phyloP scores from a whole-genome alignment of 2,888 invertebrate genomes.

The Pachycephus smyrnensis region DNA sequence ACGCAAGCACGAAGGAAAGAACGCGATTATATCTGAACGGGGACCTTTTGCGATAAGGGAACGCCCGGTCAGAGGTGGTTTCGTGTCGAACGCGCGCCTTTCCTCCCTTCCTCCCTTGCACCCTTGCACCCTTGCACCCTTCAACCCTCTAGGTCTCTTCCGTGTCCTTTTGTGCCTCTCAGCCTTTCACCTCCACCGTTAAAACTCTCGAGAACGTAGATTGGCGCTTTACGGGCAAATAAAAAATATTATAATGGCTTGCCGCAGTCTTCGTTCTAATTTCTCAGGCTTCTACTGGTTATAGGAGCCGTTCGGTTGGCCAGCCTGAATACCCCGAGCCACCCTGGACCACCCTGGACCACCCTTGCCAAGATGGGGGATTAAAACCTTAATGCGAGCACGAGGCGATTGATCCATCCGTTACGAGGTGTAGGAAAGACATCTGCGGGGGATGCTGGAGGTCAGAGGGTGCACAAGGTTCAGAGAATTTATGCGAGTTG shows the following conservation, averaged over 20 bases:
- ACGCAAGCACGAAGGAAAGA: conserved; percentile 31
- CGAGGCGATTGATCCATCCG: too few relatives aligned
- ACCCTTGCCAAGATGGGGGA: too few relatives aligned
- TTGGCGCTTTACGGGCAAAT: conserved; percentile 2
- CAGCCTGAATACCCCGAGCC: too few relatives aligned
- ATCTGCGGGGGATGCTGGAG: too few relatives aligned
- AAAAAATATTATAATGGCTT: background rate
- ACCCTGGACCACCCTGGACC: too few relatives aligned
- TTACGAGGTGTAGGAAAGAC: too few relatives aligned
- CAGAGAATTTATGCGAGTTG: too few relatives aligned
- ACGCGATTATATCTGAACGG: conserved; percentile 45
- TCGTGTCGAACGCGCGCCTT: conserved; percentile 43
- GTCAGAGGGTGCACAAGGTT: too few relatives aligned
- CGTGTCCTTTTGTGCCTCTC: conserved; percentile 11
- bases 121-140: conserved; percentile 5
- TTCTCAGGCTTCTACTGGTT: background rate
- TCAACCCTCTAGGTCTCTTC: background rate
- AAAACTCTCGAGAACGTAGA: background rate
- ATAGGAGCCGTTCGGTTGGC: too few relatives aligned
- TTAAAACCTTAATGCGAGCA: too few relatives aligned
- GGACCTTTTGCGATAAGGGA: conserved; percentile 46
- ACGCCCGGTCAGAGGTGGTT: background rate
- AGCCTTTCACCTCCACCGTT: background rate
- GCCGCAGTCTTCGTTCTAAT: background rate
- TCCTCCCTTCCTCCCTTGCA: background rate